Evolutionary conservation across 2,113 vertebrate genomes (phyloP).

Genomic region (Corynorhinus townsendii): DNA sequence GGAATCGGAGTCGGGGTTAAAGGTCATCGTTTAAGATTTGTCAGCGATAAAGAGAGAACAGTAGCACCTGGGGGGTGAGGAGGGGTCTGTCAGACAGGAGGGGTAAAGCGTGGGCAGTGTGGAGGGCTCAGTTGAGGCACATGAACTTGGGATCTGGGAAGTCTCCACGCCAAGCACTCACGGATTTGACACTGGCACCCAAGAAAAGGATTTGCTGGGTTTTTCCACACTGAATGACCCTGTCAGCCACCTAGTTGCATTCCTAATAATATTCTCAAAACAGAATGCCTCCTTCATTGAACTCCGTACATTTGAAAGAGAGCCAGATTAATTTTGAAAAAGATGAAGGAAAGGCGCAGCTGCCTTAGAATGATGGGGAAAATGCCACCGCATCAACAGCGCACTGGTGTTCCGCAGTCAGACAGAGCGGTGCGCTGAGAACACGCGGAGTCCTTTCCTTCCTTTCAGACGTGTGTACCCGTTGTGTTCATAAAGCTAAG

Average conservation of each 20-base stretch:
- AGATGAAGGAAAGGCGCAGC: background rate
- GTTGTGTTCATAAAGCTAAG: background rate
- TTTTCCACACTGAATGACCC: background rate
- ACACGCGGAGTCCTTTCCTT: background rate
- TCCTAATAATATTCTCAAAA: background rate
- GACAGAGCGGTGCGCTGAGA: background rate
- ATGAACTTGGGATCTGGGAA: background rate
- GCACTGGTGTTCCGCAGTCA: background rate
- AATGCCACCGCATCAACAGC: background rate
- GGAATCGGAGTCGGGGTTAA: background rate
- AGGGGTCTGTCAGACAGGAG: background rate
- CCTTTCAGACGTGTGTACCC: background rate
- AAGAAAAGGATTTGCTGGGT: background rate
- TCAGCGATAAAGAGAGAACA: background rate
- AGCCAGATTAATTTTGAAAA: background rate
- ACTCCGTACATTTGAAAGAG: background rate
- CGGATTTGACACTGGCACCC: background rate
- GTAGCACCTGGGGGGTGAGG: too few relatives aligned
- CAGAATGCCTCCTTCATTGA: background rate
- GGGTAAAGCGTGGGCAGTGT: too few relatives aligned
- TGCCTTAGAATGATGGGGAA: background rate
- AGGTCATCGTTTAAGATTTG: background rate
- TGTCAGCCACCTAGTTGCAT: background rate
- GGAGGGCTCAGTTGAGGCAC: background rate
- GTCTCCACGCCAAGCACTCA: background rate